Conservation (phyloP, 2,797 vertebrate species). For the Echiichthys vipera region DNA sequence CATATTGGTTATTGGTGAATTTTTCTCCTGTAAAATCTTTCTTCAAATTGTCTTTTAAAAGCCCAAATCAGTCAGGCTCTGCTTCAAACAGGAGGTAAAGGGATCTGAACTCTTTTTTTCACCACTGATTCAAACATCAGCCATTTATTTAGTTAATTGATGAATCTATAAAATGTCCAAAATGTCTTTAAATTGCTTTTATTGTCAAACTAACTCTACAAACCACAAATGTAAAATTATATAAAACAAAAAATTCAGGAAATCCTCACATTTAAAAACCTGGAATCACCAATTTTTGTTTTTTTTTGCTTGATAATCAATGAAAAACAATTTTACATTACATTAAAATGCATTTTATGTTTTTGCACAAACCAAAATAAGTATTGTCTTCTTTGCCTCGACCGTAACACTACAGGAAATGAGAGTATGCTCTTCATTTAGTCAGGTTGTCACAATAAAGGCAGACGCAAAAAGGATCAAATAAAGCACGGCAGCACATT, state of each 20-base stretch:
- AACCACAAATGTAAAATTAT: neutral
- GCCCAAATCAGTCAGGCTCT: too few species aligned
- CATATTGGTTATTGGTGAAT: too few species aligned
- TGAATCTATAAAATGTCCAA: neutral
- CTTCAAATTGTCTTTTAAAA: too few species aligned
- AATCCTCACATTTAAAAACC: neutral
- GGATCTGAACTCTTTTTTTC: neutral
- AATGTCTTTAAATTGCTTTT: neutral
- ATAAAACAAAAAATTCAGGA: neutral
- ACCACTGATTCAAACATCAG: rapidly evolving
- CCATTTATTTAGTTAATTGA: neutral
- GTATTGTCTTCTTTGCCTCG: neutral
- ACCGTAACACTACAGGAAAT: neutral
- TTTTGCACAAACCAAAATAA: neutral
- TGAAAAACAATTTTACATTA: too few species aligned
- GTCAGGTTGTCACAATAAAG: slow-evolving; percentile 31
- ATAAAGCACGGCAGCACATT: slow-evolving; percentile 26
- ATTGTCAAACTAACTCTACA: neutral
- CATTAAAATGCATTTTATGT: too few species aligned
- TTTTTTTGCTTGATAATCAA: neutral
- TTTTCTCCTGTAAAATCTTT: too few species aligned
- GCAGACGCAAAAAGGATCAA: slow-evolving; percentile 33
- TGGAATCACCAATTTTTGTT: neutral
- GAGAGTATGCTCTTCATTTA: slow-evolving; percentile 7
- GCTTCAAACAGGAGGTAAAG: neutral